These are phyloP conservation scores for Lordiphosa collinella DNA, from an alignment of 1,140 invertebrate genomes.

Conservation along the genomic window DNA sequence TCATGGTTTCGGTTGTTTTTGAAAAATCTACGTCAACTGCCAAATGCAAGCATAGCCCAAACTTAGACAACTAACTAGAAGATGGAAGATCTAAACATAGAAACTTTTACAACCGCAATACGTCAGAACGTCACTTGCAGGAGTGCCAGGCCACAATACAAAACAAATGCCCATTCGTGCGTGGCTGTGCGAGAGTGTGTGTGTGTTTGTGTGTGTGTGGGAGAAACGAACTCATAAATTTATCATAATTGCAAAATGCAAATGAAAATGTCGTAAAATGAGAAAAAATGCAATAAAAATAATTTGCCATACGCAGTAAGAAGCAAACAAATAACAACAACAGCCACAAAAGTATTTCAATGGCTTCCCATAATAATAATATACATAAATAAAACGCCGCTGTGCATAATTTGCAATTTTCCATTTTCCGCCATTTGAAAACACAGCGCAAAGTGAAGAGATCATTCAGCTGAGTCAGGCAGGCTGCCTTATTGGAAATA, in stretches of 20 bases:
- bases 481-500: slow-evolving; percentile 42
- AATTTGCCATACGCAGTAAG: slow-evolving; percentile 49
- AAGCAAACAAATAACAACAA: slow-evolving; percentile 1
- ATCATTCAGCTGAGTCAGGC: slow-evolving; percentile 2
- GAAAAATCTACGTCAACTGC: too few relatives aligned
- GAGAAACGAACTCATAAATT: slow-evolving; percentile 77
- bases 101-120: slow-evolving; percentile 38
- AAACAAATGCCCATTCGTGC: slow-evolving; percentile 18
- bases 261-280: slow-evolving; percentile 39
- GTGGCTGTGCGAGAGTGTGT: slow-evolving; percentile 8
- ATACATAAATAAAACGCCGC: slow-evolving; percentile 34
- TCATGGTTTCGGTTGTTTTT: too few relatives aligned
- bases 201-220: slow-evolving; percentile 31
- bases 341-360: slow-evolving; percentile 13
- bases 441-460: neutral
- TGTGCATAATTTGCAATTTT: slow-evolving; percentile 32
- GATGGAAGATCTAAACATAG: neutral
- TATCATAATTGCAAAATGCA: slow-evolving; percentile 68
- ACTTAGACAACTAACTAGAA: too few relatives aligned
- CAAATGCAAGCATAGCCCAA: too few relatives aligned
- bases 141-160: slow-evolving; percentile 30
- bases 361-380: slow-evolving; percentile 22
- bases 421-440: slow-evolving; percentile 4
- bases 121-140: slow-evolving; percentile 62
- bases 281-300: slow-evolving; percentile 65